Evolutionary conservation across 2,888 invertebrate genomes (phyloP), one percentile per base, ranked within the genome.

Genomic region (Euspilapteryx auroguttella): DNA sequence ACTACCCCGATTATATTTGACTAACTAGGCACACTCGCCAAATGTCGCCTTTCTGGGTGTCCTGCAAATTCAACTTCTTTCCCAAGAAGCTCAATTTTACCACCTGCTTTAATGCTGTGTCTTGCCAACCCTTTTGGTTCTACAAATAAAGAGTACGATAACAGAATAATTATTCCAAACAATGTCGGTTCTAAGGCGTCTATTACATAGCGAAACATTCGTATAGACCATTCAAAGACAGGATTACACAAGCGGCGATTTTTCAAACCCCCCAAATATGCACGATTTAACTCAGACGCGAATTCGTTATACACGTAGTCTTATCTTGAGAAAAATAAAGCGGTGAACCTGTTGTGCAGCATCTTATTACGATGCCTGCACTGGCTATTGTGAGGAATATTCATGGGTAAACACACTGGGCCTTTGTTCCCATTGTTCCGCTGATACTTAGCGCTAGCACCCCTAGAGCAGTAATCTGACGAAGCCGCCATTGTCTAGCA

Each of bases 331-430:
- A 65, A 61, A 50, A 57, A 53, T 27, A 24, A 47, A 46, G 45
- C 48, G 56, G 52, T 65, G 66, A 68, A 75, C 75, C 75, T 75
- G 75, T 65, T 64, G 54, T 49, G 51, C 27, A 22, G 34, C 53
- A 47, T 50, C 54, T 52, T 56, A 69, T 71, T 73, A 69, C 51
- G 57, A 65, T 59, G 56, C 28, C 26, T 28, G 55, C 54, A 53
- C 52, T 49, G 53, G 48, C 61, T 41, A 63, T 73, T 73, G 66
- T 71, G 48, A 44, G 54, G 59, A 58, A 63, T 66, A 66, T 75
- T 75, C 75, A 75, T 75, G 68, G 64, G 71, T 73, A 75, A 75
- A 75, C 75, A 75, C 62, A 73, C 71, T 69, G 62, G 59, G 42
- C 46, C 59, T 65, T 73, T 75, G 62, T 73, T 41, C 46, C 52